A percentile compares a stretch with the other conserved stretches of the same genome.
Conservation (phyloP, 2,113 vertebrate species). For the Dicerorhinus sumatrensis region DNA sequence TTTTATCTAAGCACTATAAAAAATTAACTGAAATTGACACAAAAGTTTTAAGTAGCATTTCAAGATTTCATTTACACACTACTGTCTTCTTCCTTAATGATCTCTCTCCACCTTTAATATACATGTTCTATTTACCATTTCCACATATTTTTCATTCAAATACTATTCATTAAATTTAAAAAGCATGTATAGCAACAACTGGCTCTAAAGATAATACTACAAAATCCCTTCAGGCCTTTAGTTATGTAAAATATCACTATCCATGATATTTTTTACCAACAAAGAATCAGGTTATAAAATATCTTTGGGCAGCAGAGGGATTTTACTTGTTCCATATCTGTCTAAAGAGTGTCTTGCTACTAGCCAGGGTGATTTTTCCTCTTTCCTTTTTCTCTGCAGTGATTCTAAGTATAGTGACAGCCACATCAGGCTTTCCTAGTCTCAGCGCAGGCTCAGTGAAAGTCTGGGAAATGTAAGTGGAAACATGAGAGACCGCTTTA, state of each 20-base stretch:
- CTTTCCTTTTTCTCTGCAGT: constrained; percentile 77
- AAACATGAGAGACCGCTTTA: constrained; percentile 95
- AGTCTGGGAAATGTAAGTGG: constrained; percentile 88
- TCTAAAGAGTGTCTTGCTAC: constrained; percentile 75
- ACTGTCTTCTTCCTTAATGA: neutral
- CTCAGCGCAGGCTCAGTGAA: constrained; percentile 90
- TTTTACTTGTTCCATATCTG: constrained; percentile 78
- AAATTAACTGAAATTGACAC: neutral
- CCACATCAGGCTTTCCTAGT: constrained; percentile 88
- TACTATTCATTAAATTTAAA: constrained; percentile 64
- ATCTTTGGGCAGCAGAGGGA: constrained; percentile 65
- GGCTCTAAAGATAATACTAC: constrained; percentile 39
- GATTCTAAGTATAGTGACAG: constrained; percentile 93
- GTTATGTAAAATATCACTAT: constrained; percentile 16
- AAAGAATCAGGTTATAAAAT: constrained; percentile 81
- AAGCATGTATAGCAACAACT: constrained; percentile 35
- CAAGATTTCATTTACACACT: constrained; percentile 18
- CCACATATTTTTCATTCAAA: constrained; percentile 41
- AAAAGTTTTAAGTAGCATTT: constrained; percentile 51
- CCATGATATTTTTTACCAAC: constrained; percentile 60
- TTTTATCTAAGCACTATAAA: constrained; percentile 36
- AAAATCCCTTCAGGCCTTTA: constrained; percentile 16
- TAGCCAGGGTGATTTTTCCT: constrained; percentile 68
- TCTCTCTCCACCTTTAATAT: constrained; percentile 18
- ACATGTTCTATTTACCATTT: constrained; percentile 27